These are phyloP conservation scores for Mirza zaza DNA, from an alignment of 2,113 vertebrate species.

Conservation along the genomic window DNA sequence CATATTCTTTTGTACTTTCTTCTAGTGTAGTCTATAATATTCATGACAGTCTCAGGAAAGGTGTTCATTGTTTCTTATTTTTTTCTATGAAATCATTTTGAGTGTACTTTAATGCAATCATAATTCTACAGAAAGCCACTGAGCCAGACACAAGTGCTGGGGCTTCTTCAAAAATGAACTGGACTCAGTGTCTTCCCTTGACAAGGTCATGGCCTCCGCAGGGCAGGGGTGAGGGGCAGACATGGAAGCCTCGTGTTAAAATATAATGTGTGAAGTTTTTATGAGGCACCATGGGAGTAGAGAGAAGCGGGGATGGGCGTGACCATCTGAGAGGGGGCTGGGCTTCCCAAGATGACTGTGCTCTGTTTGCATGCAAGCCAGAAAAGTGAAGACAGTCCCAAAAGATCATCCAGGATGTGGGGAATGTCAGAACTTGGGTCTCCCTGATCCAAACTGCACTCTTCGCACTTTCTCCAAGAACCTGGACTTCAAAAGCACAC, in stretches of 20 bases:
- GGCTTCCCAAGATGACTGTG: neutral
- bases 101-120: conserved; percentile 30
- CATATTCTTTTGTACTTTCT: neutral
- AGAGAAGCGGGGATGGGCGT: neutral
- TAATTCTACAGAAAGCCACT: neutral
- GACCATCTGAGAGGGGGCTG: neutral
- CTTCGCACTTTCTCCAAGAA: neutral
- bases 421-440: neutral
- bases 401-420: neutral
- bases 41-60: conserved; percentile 44
- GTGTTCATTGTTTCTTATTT: neutral
- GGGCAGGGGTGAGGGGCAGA: neutral
- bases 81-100: conserved; percentile 34
- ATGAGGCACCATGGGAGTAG: neutral
- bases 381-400: neutral
- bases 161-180: neutral
- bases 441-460: neutral
- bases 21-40: neutral
- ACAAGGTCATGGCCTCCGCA: neutral
- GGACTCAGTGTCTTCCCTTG: neutral
- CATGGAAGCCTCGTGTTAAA: neutral
- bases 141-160: conserved; percentile 22
- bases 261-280: neutral
- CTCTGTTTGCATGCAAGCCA: neutral
- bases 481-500: neutral